A percentile compares a stretch with the other conserved stretches of the same genome.
These are phyloP conservation scores for Papilio gigon DNA, from an alignment of 2,888 invertebrate species.

Conservation along the genomic window DNA sequence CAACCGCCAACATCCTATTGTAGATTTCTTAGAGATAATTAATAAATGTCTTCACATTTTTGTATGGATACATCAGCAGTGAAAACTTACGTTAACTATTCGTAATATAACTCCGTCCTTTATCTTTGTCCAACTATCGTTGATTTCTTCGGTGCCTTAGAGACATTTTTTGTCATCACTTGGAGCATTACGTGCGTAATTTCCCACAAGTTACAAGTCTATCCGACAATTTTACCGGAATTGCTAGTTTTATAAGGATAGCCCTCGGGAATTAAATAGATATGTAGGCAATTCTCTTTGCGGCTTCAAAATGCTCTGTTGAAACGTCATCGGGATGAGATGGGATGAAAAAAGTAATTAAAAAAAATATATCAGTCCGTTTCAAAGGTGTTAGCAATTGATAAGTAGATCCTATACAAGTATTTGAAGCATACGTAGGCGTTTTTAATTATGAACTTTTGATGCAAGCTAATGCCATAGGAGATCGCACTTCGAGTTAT, in stretches of 20 bases:
- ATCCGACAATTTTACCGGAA: conserved; percentile 18
- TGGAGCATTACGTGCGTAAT: conserved; percentile 24
- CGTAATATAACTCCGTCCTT: neutral
- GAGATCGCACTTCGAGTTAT: no score
- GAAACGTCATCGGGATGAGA: neutral
- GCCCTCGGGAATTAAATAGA: conserved; percentile 18
- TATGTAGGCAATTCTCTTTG: neutral
- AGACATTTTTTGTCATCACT: conserved; percentile 9
- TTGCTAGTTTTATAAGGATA: conserved; percentile 21
- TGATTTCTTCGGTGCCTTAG: neutral
- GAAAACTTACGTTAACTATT: neutral
- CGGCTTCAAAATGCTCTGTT: neutral
- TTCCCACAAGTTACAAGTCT: conserved; percentile 17
- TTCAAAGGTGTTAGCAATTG: no score
- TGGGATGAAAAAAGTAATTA: neutral
- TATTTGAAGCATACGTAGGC: no score
- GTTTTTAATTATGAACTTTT: no score
- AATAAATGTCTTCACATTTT: no score
- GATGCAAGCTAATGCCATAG: no score
- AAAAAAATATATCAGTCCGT: no score
- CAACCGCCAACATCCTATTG: no score
- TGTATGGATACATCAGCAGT: no score
- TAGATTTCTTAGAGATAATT: no score
- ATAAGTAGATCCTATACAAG: no score
- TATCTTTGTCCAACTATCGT: neutral